These are phyloP conservation scores for Sparus aurata DNA, from an alignment of 2,797 vertebrate genomes.

Conservation along the genomic window DNA sequence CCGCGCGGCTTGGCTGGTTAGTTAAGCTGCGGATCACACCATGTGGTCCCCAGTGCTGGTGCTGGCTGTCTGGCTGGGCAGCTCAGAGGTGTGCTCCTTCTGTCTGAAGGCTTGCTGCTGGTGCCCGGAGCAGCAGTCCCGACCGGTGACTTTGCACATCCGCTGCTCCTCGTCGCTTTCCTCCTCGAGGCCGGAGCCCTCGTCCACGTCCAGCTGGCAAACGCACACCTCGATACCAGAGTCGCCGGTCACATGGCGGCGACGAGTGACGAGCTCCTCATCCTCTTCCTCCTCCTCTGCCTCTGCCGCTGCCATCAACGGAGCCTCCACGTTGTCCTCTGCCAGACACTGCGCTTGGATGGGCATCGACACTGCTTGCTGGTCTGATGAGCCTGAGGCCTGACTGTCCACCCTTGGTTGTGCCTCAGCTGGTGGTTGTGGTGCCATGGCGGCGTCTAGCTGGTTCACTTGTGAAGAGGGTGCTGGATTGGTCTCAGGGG, in stretches of 20 bases:
- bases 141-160: slow-evolving; percentile 73
- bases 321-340: slow-evolving; percentile 54
- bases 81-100: slow-evolving; percentile 74
- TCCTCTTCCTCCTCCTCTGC: slow-evolving; percentile 71
- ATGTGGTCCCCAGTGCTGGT: slow-evolving; percentile 81
- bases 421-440: slow-evolving; percentile 45
- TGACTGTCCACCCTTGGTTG: slow-evolving; percentile 23
- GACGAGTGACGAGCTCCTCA: slow-evolving; percentile 83
- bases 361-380: slow-evolving; percentile 25
- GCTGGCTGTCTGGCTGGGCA: slow-evolving; percentile 67
- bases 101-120: slow-evolving; percentile 72
- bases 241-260: slow-evolving; percentile 88
- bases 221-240: slow-evolving; percentile 90
- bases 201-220: slow-evolving; percentile 85
- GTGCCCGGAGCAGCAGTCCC: slow-evolving; percentile 79
- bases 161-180: slow-evolving; percentile 76
- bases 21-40: slow-evolving; percentile 76
- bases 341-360: slow-evolving; percentile 47
- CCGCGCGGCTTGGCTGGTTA: slow-evolving; percentile 53
- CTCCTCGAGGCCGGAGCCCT: slow-evolving; percentile 81
- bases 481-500: slow-evolving; percentile 65
- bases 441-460: slow-evolving; percentile 50
- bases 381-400: slow-evolving; percentile 30
- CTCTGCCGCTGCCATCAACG: slow-evolving; percentile 31
- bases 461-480: slow-evolving; percentile 54